These are phyloP conservation scores for Bombylius major DNA, from an alignment of 2,888 invertebrate species.

Conservation along the genomic window DNA sequence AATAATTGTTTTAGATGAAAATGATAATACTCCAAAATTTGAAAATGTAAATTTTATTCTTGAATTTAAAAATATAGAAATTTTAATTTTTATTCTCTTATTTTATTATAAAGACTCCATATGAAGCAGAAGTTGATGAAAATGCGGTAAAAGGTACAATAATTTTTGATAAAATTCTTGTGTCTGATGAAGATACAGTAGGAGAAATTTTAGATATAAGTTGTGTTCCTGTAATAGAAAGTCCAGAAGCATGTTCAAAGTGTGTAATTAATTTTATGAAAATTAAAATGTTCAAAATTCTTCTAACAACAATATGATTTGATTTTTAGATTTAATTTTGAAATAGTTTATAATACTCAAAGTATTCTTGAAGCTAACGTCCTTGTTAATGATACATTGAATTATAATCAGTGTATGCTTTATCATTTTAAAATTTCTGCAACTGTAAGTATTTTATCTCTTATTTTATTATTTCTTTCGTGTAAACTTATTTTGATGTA, in stretches of 20 bases:
- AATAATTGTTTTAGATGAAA: conserved; percentile 75
- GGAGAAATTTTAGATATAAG: conserved; percentile 70
- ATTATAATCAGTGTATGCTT: conserved; percentile 65
- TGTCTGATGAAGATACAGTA: conserved; percentile 67
- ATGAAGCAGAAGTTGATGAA: conserved; percentile 66
- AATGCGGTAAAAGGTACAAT: conserved; percentile 60
- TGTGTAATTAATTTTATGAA: conserved; percentile 23
- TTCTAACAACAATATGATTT: background rate
- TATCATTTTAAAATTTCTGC: conserved; percentile 67
- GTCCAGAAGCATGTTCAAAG: conserved; percentile 29
- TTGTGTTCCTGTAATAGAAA: conserved; percentile 40
- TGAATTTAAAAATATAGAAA: background rate
- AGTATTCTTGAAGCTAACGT: conserved; percentile 60
- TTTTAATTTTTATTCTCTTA: background rate
- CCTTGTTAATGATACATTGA: conserved; percentile 53
- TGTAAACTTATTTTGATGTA: background rate
- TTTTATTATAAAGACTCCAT: conserved; percentile 52
- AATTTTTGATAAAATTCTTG: conserved; percentile 56
- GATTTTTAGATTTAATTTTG: conserved; percentile 26
- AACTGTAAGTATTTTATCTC: conserved; percentile 44
- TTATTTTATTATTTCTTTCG: background rate
- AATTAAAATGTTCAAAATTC: background rate
- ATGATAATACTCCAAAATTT: conserved; percentile 75
- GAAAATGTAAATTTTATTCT: conserved; percentile 46
- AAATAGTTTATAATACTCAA: conserved; percentile 36